Evolutionary conservation across 2,797 vertebrate genomes (phyloP).

Genomic region (Lacerta agilis): DNA sequence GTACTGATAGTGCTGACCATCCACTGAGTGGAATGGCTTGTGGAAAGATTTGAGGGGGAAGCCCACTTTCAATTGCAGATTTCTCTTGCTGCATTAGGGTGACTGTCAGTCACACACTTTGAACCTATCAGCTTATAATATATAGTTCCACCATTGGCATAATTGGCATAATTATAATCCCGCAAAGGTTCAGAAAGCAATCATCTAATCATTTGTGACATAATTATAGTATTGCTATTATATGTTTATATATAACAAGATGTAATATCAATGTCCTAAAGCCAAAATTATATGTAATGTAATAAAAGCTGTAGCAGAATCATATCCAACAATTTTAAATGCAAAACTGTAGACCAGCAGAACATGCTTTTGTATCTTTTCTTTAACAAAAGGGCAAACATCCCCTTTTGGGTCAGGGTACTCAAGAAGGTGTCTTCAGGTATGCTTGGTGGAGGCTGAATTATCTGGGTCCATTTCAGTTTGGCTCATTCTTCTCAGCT

Average conservation of each 20-base stretch:
- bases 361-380: background rate
- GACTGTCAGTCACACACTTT: background rate
- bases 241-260: background rate
- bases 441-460: too few species aligned
- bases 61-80: background rate
- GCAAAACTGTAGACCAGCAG: background rate
- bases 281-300: background rate
- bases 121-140: background rate
- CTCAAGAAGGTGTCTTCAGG: too few species aligned
- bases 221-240: background rate
- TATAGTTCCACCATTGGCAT: background rate
- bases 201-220: background rate
- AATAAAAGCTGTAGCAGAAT: background rate
- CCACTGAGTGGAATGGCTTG: too few species aligned
- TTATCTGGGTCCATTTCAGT: too few species aligned
- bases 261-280: background rate
- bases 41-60: background rate
- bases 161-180: background rate
- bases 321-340: background rate
- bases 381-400: too few species aligned
- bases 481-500: too few species aligned
- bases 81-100: background rate
- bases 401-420: too few species aligned
- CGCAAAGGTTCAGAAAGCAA: background rate
- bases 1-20: background rate